Conservation (phyloP, 2,797 vertebrate species). For the Melanotaenia boesemani region DNA sequence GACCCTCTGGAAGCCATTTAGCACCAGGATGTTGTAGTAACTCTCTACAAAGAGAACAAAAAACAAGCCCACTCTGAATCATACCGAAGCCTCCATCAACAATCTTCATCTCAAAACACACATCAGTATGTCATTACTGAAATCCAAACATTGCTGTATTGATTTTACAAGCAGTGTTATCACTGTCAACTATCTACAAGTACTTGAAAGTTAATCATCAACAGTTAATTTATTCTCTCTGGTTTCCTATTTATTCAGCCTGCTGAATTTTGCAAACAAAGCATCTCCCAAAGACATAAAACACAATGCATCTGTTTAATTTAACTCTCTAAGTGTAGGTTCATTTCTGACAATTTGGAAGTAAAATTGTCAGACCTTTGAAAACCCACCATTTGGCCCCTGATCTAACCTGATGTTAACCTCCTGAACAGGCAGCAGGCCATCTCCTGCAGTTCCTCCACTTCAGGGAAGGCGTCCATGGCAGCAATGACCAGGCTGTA, state of each 20-base stretch:
- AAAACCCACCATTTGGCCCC: background rate
- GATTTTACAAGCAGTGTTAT: constrained; percentile 36
- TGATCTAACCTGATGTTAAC: constrained; percentile 90
- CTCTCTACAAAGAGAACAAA: constrained; percentile 81
- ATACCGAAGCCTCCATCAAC: background rate
- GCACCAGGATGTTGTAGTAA: constrained; percentile 93
- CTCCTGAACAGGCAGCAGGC: constrained; percentile 90
- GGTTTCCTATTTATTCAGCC: background rate
- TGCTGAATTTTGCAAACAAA: background rate
- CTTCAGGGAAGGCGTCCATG: constrained; percentile 86
- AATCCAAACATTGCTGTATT: constrained; percentile 28
- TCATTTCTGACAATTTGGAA: background rate
- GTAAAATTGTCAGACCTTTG: too few species aligned
- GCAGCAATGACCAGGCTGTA: constrained; percentile 87
- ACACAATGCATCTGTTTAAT: too few species aligned
- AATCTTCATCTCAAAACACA: background rate
- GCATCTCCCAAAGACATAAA: too few species aligned
- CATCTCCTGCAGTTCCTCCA: constrained; percentile 90
- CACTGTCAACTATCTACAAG: constrained; percentile 1
- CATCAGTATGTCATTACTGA: constrained; percentile 1
- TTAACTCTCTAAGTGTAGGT: background rate
- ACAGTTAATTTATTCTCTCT: background rate
- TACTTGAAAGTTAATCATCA: constrained; percentile 9
- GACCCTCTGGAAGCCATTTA: constrained; percentile 90
- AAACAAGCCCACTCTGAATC: background rate